Conservation (phyloP, 1,140 invertebrate species). For the Neodiprion lecontei region DNA sequence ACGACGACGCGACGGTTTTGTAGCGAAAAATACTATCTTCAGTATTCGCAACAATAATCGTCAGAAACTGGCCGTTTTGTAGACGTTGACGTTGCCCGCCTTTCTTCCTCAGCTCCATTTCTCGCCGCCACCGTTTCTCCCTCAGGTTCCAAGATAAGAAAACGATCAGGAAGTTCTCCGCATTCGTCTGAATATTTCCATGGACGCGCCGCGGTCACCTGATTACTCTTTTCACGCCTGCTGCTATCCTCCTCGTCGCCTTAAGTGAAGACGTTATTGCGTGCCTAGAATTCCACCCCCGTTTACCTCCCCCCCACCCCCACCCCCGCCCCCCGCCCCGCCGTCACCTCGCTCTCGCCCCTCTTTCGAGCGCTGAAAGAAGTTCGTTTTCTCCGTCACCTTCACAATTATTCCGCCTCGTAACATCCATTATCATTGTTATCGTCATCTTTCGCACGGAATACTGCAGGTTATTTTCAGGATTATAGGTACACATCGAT, state of each 20-base stretch:
- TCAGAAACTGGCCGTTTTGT: no score
- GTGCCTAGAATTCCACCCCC: constrained; percentile 15
- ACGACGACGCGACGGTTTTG: no score
- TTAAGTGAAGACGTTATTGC: constrained; percentile 4
- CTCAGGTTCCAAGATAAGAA: neutral
- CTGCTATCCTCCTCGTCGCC: neutral
- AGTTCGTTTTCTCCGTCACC: neutral
- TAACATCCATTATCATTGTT: no score
- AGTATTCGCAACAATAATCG: no score
- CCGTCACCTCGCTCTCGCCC: constrained; percentile 5
- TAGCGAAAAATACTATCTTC: no score
- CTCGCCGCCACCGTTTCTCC: neutral
- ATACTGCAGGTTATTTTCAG: no score
- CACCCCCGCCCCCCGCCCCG: neutral
- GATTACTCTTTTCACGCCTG: constrained; percentile 1
- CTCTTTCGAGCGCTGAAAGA: neutral
- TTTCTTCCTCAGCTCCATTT: no score
- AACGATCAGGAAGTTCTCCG: constrained; percentile 1
- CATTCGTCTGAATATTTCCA: constrained; percentile 5
- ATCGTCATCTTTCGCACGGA: no score
- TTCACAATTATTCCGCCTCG: no score
- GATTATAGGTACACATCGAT: no score
- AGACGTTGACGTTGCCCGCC: no score
- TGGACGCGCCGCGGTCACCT: neutral
- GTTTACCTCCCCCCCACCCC: constrained; percentile 7